Evolutionary conservation across 2,113 vertebrate species (phyloP), one percentile per base, ranked within the genome.

Genomic region (Eulemur macaco): DNA sequence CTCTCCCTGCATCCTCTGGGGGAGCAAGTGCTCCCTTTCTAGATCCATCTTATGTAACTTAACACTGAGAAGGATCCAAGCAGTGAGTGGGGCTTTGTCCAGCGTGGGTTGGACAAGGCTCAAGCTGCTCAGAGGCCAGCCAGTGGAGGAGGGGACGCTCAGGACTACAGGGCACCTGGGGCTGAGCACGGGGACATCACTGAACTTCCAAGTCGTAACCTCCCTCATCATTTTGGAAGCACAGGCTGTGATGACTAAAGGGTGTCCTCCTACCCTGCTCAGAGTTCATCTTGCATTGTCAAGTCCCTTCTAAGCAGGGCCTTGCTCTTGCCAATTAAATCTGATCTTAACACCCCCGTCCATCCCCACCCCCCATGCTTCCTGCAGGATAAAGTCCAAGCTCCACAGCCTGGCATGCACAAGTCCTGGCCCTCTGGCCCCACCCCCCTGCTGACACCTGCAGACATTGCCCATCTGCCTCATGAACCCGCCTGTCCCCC

Each of bases 61-160:
- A 54, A 58, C 6, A n/a, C 13, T 2, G 29, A 12, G 66, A 3
- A 29, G 31, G 13, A 21, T 45, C 45, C 0, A 0, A 5, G 34
- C 31, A 39, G 39, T 11, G 23, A 37, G 9, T 14, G 45, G 66
- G 14, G 23, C 14, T 7, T 23, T 39, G 39, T 34, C 50, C 42
- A 29, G 8, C 1, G 1, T 1, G 10, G 29, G 42, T 47, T 6
- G 17, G 39, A 25, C 20, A 18, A 60, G 78, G 54, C 39, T 42
- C 37, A 2, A 12, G 81, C 74, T 25, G n/a, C n/a, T 25, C 56
- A 37, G 39, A 47, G 69, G 83, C 82, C 1, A 0, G 56, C 50
- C 2, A 42, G 87, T 29, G 3, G 27, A 85, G 34, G 42, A 74
- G 29, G 60, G 15, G 17, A 56, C 0, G 0, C 58, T 27, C 11